Conservation (phyloP, 1,140 invertebrate genomes). For the Scylla paramamosain region DNA sequence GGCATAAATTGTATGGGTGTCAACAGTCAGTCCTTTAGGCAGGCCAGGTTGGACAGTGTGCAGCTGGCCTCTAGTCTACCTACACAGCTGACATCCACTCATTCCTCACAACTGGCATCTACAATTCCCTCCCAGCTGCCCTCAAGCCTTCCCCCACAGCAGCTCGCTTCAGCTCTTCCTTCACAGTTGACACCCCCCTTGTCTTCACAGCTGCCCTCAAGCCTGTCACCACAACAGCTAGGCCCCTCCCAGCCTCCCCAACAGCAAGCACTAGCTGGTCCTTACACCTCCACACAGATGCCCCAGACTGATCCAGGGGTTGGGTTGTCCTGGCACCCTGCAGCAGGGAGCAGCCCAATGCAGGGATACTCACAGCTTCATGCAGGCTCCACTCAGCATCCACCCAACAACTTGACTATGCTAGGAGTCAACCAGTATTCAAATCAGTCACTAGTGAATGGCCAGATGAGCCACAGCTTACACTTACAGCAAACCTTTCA, state of each 20-base stretch:
- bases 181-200: neutral
- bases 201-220: neutral
- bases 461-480: conserved; percentile 25
- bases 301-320: conserved; percentile 27
- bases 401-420: conserved; percentile 2
- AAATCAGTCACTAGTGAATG: conserved; percentile 32
- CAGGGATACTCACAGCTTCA: neutral
- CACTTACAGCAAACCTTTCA: conserved; percentile 60
- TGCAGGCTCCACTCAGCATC: neutral
- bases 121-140: neutral
- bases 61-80: conserved; percentile 31
- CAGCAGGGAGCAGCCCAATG: neutral
- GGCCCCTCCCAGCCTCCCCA: neutral
- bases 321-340: conserved; percentile 51
- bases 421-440: conserved; percentile 32
- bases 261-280: neutral
- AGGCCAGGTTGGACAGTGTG: conserved; percentile 23
- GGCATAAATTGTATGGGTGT: neutral
- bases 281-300: conserved; percentile 36
- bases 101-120: neutral
- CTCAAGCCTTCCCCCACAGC: neutral
- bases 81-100: neutral
- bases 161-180: neutral
- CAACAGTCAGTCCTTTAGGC: neutral
- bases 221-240: conserved; percentile 1